Percentiles rank a stretch among this genome's conserved stretches.
phyloP scores from a whole-genome alignment of 2,797 vertebrate species.

The Psittacula echo region DNA sequence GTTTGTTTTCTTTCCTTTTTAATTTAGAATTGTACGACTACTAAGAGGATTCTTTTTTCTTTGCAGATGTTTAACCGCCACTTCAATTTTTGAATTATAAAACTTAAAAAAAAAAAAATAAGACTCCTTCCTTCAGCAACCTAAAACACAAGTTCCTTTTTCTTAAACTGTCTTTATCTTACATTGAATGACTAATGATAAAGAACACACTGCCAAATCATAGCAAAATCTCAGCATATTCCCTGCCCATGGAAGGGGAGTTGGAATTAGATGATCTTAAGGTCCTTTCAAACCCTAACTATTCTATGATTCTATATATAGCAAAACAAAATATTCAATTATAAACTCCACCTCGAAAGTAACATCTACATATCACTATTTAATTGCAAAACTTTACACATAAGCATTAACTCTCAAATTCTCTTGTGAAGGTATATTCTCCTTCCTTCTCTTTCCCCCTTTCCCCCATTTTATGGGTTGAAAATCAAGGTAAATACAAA shows the following conservation, averaged over 20 bases:
- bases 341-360: not conserved
- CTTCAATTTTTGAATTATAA: not conserved
- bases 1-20: conserved; percentile 51
- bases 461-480: not conserved
- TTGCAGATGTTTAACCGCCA: not conserved
- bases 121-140: not conserved
- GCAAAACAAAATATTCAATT: not conserved
- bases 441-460: not conserved
- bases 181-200: not conserved
- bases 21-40: conserved; percentile 53
- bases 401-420: not conserved
- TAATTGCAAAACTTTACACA: not conserved
- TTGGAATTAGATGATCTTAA: not conserved
- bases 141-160: not conserved
- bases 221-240: not conserved
- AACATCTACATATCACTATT: not conserved
- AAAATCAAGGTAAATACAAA: not conserved
- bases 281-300: not conserved
- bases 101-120: not conserved
- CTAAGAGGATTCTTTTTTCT: conserved; percentile 3
- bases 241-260: not conserved
- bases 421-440: not conserved
- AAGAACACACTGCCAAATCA: not conserved
- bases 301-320: not conserved
- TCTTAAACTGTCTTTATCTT: not conserved